Percentiles rank a stretch among this genome's conserved stretches.
Conservation (phyloP, 2,888 invertebrate species). For the Tineola bisselliella region DNA sequence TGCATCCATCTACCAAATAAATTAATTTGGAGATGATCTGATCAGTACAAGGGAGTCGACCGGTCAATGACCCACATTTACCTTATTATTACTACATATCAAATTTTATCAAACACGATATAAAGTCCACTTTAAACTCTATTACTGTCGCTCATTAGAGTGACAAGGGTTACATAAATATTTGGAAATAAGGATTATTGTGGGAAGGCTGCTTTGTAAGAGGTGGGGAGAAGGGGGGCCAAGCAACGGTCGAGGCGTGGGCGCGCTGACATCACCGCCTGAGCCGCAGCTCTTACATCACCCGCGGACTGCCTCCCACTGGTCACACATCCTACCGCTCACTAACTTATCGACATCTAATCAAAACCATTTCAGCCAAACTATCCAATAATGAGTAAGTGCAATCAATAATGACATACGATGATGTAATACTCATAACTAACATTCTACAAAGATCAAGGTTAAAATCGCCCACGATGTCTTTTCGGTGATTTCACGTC, state of each 20-base stretch:
- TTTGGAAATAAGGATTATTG: background rate
- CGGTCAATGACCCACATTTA: background rate
- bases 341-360: slow-evolving; percentile 31
- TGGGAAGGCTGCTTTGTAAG: slow-evolving; percentile 40
- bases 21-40: background rate
- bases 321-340: slow-evolving; percentile 17
- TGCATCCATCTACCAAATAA: background rate
- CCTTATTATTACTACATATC: background rate
- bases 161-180: background rate
- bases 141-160: background rate
- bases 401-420: background rate
- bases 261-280: slow-evolving; percentile 64
- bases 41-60: background rate
- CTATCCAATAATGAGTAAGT: slow-evolving; percentile 2
- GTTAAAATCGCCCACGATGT: slow-evolving; percentile 35
- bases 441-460: slow-evolving; percentile 31
- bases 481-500: slow-evolving; percentile 42
- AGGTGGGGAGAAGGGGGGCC: slow-evolving; percentile 23
- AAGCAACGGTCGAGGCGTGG: slow-evolving; percentile 39
- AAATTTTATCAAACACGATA: background rate
- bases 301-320: slow-evolving; percentile 37
- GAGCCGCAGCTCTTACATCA: slow-evolving; percentile 64
- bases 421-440: slow-evolving; percentile 1
- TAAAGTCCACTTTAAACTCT: background rate
- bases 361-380: slow-evolving; percentile 18